Conservation (phyloP, 2,888 invertebrate species). For the Apodemia zela region DNA sequence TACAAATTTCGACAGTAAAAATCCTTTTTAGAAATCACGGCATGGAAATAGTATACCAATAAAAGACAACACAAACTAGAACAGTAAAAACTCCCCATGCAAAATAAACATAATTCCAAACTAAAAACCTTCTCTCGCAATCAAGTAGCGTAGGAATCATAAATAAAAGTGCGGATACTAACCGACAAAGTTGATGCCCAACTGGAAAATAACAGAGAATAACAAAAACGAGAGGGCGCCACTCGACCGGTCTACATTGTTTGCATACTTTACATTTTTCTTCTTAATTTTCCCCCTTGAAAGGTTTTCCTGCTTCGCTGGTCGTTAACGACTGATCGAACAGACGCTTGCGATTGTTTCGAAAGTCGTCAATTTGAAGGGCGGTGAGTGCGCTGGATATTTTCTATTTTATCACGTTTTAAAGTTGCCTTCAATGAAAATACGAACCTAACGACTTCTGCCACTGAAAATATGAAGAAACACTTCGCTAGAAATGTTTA, state of each 20-base stretch:
- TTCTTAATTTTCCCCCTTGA: conserved; percentile 38
- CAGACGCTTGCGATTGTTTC: conserved; percentile 27
- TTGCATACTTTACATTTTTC: conserved; percentile 34
- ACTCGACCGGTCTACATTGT: conserved; percentile 35
- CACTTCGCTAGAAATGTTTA: neutral
- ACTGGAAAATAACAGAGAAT: conserved; percentile 18
- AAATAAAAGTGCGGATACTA: conserved; percentile 19
- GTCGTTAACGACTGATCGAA: conserved; percentile 30
- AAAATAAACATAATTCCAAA: conserved; percentile 14
- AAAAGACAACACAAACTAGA: neutral
- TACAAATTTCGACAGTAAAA: no score
- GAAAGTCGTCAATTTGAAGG: conserved; percentile 23
- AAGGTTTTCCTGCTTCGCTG: conserved; percentile 32
- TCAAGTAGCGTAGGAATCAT: conserved; percentile 17
- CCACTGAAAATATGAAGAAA: neutral
- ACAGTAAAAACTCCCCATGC: conserved; percentile 8
- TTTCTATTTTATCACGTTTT: conserved; percentile 20
- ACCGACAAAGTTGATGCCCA: conserved; percentile 22
- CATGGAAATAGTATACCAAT: neutral
- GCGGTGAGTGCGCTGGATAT: conserved; percentile 21
- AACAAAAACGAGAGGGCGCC: conserved; percentile 27
- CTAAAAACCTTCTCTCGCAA: conserved; percentile 16
- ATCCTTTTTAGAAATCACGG: no score
- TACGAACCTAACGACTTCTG: neutral
- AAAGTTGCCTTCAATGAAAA: conserved; percentile 12